Conservation (phyloP, 2,888 invertebrate species). For the Drosophila subquinaria region DNA sequence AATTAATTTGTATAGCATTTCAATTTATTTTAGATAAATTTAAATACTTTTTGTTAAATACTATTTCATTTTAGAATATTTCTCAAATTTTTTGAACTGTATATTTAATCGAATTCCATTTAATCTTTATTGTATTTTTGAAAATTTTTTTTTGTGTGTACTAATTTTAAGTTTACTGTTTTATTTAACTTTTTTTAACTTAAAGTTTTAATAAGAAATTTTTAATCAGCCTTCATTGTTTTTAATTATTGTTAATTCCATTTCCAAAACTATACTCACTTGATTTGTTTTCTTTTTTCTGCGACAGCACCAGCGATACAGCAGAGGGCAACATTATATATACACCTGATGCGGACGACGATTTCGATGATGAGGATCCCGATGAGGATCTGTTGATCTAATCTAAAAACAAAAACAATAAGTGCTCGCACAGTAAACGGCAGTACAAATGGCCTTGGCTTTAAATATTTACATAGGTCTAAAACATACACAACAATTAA, state of each 20-base stretch:
- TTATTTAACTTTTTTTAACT: no score
- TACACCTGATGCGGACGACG: conserved; percentile 91
- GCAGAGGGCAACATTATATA: conserved; percentile 90
- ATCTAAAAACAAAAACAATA: neutral
- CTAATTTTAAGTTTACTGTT: no score
- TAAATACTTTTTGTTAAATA: no score
- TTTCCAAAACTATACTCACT: neutral
- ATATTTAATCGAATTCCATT: no score
- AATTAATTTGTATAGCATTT: no score
- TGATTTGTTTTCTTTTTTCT: neutral
- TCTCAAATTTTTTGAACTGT: no score
- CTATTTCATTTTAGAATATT: no score
- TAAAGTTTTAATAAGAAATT: no score
- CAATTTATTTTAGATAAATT: no score
- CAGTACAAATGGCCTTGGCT: conserved; percentile 80
- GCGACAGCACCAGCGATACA: conserved; percentile 84
- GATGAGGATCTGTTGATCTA: conserved; percentile 93
- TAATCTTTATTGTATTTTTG: no score
- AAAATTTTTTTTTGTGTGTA: no score
- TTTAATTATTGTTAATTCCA: neutral
- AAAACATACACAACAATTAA: conserved; percentile 13
- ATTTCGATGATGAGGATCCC: conserved; percentile 94
- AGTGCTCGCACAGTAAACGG: conserved; percentile 54
- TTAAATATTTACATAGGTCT: conserved; percentile 58
- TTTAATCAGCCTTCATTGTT: no score